Evolutionary conservation across 2,888 invertebrate species (phyloP), one percentile per base, ranked within the genome.

Genomic region (Philaethria dido): DNA sequence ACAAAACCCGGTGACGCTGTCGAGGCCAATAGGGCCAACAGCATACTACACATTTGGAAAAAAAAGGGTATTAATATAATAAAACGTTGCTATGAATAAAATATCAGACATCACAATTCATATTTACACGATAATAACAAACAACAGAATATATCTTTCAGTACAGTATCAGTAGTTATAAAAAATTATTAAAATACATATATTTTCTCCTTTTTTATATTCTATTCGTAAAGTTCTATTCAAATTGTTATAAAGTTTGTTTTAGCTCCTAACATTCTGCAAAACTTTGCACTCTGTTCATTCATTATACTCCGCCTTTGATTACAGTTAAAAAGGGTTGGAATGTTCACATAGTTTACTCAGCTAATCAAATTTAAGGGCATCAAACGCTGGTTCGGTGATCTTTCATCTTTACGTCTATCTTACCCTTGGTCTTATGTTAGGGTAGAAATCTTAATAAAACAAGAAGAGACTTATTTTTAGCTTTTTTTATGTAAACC

Each of bases 281-380:
- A 33, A 64, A 71, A 71, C 66, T 71, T 69, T 59, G 52, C 62
- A 66, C 64, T 69, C 57, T 50, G 66, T 78, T 81, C 80, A 78
- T 75, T 72, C 61, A 72, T 68, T 73, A 64, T 66, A 71, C 65
- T 71, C 63, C 62, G 75, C 76, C 78, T 80, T 78, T 80, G 79
- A 83, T 81, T 79, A 74, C 76, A 78, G 74, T 78, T 84, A 80
- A 84, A 85, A 85, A 82, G 82, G 74, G 78, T 76, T 79, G 81
- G 79, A 79, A 76, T 77, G 77, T 76, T 74, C 81, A 78, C 83
- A 81, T 82, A 83, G 82, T 84, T 84, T 82, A 74, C 81, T 75
- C 76, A 81, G 80, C 78, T 83, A 84, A 85, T 86, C 80, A 84
- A 84, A 85, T 86, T 82, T 78, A 75, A 77, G 76, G 75, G 77